These are phyloP conservation scores for Papilio dardanus DNA, from an alignment of 1,140 invertebrate species.

Conservation along the genomic window DNA sequence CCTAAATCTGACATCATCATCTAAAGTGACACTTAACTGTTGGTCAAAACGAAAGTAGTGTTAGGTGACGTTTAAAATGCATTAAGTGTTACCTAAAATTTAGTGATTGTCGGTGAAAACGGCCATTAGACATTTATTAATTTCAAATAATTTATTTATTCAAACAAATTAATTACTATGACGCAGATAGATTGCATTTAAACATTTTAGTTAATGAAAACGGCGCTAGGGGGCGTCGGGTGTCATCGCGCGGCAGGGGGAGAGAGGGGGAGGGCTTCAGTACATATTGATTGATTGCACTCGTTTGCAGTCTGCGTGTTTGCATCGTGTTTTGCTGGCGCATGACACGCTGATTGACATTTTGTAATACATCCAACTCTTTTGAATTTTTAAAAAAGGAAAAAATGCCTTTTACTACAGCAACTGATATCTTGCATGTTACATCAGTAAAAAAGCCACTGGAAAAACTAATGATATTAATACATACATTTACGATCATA, in stretches of 20 bases:
- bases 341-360: neutral
- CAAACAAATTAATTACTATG: neutral
- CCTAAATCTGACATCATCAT: too few species aligned
- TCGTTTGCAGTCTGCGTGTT: neutral
- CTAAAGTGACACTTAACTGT: too few species aligned
- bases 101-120: too few species aligned
- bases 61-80: too few species aligned
- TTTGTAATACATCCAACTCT: neutral
- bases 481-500: too few species aligned
- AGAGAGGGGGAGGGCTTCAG: neutral
- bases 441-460: too few species aligned
- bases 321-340: neutral
- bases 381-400: neutral
- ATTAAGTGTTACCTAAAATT: too few species aligned
- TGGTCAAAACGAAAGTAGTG: too few species aligned
- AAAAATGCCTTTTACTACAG: neutral
- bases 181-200: neutral
- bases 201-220: conserved; percentile 6
- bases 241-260: neutral
- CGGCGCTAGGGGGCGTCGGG: neutral
- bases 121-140: too few species aligned
- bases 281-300: conserved; percentile 12
- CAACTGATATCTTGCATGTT: neutral
- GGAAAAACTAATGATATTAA: too few species aligned
- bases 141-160: neutral